Evolutionary conservation across 2,888 invertebrate genomes (phyloP), one percentile per base, ranked within the genome.

Genomic region (Ennomos fuscantarius): DNA sequence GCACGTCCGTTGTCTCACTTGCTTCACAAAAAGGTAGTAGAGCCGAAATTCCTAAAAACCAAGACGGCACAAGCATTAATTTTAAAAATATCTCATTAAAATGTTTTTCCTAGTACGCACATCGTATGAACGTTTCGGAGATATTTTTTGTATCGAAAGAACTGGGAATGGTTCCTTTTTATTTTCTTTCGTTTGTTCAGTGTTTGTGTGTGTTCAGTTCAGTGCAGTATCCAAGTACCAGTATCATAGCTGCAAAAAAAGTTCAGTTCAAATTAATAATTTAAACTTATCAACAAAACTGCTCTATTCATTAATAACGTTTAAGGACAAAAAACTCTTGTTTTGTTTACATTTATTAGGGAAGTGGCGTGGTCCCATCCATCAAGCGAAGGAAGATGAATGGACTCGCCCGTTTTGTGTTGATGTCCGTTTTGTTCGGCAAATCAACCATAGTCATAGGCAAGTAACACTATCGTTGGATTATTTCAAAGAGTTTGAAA

Each of bases 281-380:
- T 90, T 89, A 87, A 83, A 83, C 69, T 82, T 84, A 86, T 88
- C 86, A 83, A 73, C 81, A 67, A 65, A 83, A 73, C 81, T 68
- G 65, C 69, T 71, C 66, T 55, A 78, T 83, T 86, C 86, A 87
- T 90, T 88, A 86, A 85, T 89, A 86, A 86, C 73, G 69, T 81
- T 82, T 81, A 78, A 66, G 74, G 72, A 72, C 74, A 83, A 84
- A 89, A 89, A 82, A 78, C 77, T 46, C 36, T 52, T 83, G 82
- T 84, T 89, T 89, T 91, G 91, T 91, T 91, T 90, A 91, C 89
- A 84, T 91, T 89, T 89, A 89, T 90, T 86, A 89, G 85, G 84
- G 77, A 78, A 87, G 86, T 84, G 86, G 81, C 73, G 84, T 78
- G 72, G 77, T 73, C 72, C 79, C 89, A 91, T 91, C 89, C 83